phyloP scores from a whole-genome alignment of 2,113 vertebrate species.

The Aegotheles bennettii region DNA sequence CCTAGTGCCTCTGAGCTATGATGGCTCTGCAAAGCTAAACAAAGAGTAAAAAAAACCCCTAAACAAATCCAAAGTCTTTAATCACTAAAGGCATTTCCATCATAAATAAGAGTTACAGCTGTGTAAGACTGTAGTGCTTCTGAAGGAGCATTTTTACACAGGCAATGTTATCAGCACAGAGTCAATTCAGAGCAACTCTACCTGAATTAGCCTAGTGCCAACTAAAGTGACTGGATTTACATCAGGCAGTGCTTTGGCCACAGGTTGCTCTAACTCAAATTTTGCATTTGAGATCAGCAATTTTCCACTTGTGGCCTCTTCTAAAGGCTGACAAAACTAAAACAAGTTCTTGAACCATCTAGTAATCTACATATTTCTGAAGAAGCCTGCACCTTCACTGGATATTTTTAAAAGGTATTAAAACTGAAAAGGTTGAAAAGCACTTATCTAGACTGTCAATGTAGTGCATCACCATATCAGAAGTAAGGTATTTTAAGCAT shows the following conservation, averaged over 20 bases:
- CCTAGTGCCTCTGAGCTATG: not conserved
- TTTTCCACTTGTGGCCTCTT: not conserved
- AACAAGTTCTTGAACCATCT: not conserved
- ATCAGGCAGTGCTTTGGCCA: not conserved
- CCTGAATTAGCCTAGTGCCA: not conserved
- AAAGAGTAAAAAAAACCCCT: slow-evolving; percentile 11
- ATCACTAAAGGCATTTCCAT: not conserved
- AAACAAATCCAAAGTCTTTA: not conserved
- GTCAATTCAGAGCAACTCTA: not conserved
- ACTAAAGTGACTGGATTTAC: not conserved
- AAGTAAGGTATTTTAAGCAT: not conserved
- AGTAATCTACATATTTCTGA: not conserved
- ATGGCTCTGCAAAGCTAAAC: slow-evolving; percentile 32
- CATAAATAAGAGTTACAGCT: not conserved
- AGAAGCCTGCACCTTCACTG: not conserved
- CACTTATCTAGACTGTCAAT: not conserved
- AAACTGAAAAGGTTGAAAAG: not conserved
- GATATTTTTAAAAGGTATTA: not conserved
- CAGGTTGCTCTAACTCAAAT: not conserved
- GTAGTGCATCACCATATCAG: not conserved
- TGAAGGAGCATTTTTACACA: not conserved
- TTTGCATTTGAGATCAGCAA: not conserved
- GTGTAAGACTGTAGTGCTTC: not conserved
- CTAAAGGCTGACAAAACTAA: not conserved
- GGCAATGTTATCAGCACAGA: not conserved